Evolutionary conservation across 2,797 vertebrate genomes (phyloP).

Genomic region (Channa striata): DNA sequence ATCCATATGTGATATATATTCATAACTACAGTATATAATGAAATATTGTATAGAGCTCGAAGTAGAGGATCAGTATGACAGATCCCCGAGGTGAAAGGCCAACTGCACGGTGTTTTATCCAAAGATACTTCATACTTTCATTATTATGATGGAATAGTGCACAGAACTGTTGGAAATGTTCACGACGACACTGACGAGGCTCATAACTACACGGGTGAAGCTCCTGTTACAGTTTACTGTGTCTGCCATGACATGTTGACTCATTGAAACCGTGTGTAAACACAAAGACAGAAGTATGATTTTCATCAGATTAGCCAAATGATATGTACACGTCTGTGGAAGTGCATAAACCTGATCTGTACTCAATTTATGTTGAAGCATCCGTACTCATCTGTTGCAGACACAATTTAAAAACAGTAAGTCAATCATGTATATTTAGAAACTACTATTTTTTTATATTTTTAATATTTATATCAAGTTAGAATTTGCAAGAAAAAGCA

Average conservation of each 20-base stretch:
- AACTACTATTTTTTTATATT: too few species aligned
- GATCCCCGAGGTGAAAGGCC: background rate
- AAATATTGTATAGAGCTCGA: slow-evolving; percentile 22
- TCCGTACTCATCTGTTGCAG: background rate
- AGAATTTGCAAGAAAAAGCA: too few species aligned
- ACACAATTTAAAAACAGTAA: too few species aligned
- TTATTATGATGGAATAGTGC: background rate
- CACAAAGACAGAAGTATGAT: too few species aligned
- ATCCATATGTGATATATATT: slow-evolving; percentile 27
- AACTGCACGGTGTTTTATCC: background rate
- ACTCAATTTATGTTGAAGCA: background rate
- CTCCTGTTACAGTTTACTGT: background rate
- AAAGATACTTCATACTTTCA: background rate
- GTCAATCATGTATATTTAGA: too few species aligned
- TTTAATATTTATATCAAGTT: too few species aligned
- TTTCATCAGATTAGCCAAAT: too few species aligned
- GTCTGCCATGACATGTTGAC: too few species aligned
- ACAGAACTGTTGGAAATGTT: background rate
- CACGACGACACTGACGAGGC: background rate
- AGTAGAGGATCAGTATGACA: background rate
- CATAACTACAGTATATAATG: slow-evolving; percentile 24
- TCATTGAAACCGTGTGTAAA: too few species aligned
- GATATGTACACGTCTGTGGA: background rate
- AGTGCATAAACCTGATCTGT: background rate
- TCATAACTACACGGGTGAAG: slow-evolving; percentile 11